Evolutionary conservation across 2,113 vertebrate species (phyloP).

Genomic region (Bubo scandiacus): DNA sequence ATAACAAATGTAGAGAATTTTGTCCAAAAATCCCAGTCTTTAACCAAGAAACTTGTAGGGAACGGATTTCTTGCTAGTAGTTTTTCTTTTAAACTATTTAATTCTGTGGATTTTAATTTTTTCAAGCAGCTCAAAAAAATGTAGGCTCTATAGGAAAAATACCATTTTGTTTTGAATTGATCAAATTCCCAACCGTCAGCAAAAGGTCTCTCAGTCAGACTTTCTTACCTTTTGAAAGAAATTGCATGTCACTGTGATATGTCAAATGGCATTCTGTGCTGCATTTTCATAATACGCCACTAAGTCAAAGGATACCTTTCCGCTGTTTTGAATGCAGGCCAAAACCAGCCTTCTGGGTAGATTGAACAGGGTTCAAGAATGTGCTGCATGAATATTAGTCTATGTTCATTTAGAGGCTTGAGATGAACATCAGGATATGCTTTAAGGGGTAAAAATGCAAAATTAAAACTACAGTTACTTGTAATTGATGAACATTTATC

Average conservation of each 20-base stretch:
- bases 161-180: background rate
- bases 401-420: background rate
- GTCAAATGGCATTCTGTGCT: background rate
- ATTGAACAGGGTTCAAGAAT: background rate
- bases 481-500: background rate
- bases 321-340: background rate
- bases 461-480: background rate
- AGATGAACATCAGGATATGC: background rate
- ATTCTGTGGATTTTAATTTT: background rate
- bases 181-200: background rate
- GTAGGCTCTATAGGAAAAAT: background rate
- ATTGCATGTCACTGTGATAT: background rate
- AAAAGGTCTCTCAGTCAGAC: background rate
- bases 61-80: background rate
- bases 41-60: background rate
- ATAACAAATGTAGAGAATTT: background rate
- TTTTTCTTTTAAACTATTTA: background rate
- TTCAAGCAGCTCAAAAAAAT: background rate
- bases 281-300: background rate
- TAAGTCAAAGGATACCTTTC: background rate
- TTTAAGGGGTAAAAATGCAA: background rate
- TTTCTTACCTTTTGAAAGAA: background rate
- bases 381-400: background rate
- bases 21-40: background rate
- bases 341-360: background rate